These are phyloP conservation scores for Sarcophaga rosellei DNA, from an alignment of 2,888 invertebrate species.

Conservation along the genomic window DNA sequence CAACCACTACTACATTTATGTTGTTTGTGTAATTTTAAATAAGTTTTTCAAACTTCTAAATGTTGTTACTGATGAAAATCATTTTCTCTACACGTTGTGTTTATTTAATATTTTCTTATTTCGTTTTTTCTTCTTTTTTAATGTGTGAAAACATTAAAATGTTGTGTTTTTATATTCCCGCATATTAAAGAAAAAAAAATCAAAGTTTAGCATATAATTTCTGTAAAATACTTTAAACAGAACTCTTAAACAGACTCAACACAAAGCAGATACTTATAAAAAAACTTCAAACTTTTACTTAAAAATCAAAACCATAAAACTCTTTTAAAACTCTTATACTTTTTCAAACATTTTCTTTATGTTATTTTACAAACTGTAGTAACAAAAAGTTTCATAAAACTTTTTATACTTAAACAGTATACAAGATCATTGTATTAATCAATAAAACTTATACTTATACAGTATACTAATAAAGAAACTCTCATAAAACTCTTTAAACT, in stretches of 20 bases:
- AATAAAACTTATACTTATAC: too few species aligned
- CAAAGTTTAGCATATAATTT: conserved; percentile 24
- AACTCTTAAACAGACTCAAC: background rate
- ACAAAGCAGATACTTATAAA: background rate
- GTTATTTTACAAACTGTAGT: too few species aligned
- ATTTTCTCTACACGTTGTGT: conserved; percentile 53
- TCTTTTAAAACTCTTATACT: too few species aligned
- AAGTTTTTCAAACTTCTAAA: conserved; percentile 55
- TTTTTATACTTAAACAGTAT: too few species aligned
- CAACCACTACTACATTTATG: conserved; percentile 46
- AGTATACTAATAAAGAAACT: background rate
- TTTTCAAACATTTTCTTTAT: too few species aligned
- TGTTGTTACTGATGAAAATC: conserved; percentile 61
- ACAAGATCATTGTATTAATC: too few species aligned
- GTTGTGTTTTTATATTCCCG: conserved; percentile 42
- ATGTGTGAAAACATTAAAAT: conserved; percentile 9
- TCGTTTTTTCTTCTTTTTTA: too few species aligned
- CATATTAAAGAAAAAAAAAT: conserved; percentile 18
- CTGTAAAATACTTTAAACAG: background rate
- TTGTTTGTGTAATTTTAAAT: conserved; percentile 55
- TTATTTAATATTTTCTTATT: conserved; percentile 20
- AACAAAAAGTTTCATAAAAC: too few species aligned
- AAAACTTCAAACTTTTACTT: background rate
- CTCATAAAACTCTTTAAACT: conserved; percentile 1
- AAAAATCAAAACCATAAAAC: too few species aligned